phyloP scores from a whole-genome alignment of 2,113 vertebrate species.

The Nibea albiflora region DNA sequence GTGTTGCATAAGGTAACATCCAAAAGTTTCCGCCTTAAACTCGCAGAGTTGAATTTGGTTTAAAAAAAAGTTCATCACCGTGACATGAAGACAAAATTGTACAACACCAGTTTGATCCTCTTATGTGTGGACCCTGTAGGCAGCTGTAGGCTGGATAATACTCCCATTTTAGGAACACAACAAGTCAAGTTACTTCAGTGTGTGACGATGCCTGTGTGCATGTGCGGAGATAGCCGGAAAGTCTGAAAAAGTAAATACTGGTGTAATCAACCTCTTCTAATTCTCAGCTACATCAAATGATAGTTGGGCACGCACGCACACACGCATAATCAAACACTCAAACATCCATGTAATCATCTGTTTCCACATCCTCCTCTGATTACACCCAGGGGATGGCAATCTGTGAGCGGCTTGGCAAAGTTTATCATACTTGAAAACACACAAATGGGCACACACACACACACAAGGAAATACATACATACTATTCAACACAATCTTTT shows the following conservation, averaged over 20 bases:
- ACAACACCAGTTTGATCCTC: slow-evolving; percentile 55
- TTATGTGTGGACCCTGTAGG: slow-evolving; percentile 46
- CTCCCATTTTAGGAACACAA: slow-evolving; percentile 25
- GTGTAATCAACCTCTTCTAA: slow-evolving; percentile 38
- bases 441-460: background rate
- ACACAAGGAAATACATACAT: background rate
- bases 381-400: slow-evolving; percentile 47
- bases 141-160: slow-evolving; percentile 23
- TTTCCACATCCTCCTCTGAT: slow-evolving; percentile 56
- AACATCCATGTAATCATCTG: slow-evolving; percentile 56
- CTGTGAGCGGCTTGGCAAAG: slow-evolving; percentile 32
- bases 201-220: background rate
- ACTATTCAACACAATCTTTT: slow-evolving; percentile 26
- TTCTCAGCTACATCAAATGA: slow-evolving; percentile 23
- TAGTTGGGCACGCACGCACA: slow-evolving; percentile 1
- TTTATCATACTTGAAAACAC: slow-evolving; percentile 10
- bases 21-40: slow-evolving; percentile 49
- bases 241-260: slow-evolving; percentile 14
- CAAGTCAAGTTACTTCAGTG: slow-evolving; percentile 12
- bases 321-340: slow-evolving; percentile 42
- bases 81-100: slow-evolving; percentile 56
- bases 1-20: slow-evolving; percentile 53
- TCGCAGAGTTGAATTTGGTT: slow-evolving; percentile 21
- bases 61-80: slow-evolving; percentile 40
- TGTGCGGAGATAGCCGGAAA: background rate